Percentiles rank a stretch among this genome's conserved stretches.
Evolutionary conservation across 2,113 vertebrate genomes (phyloP).

Genomic region (Nannobrachium achirus): DNA sequence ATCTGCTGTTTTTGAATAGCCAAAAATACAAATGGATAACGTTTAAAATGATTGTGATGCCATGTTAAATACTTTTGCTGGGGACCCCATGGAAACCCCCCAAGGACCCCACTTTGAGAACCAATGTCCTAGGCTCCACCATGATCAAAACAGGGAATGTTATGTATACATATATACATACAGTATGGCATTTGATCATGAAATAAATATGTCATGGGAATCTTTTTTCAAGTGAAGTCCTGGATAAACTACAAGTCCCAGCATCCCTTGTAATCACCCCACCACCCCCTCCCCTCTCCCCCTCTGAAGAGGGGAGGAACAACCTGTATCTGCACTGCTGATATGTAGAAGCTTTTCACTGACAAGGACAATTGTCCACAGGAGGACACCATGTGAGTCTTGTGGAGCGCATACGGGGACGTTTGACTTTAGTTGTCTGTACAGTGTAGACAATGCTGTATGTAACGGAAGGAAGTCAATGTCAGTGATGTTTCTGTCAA

Average conservation of each 20-base stretch:
- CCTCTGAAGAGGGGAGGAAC: conserved; percentile 35
- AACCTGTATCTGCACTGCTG: conserved; percentile 64
- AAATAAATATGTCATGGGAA: conserved; percentile 11
- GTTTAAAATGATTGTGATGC: too few relatives aligned
- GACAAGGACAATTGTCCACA: conserved; percentile 53
- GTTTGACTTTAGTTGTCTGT: conserved; percentile 70
- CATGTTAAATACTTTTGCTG: too few relatives aligned
- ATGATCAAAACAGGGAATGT: too few relatives aligned
- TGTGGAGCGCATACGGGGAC: conserved; percentile 45
- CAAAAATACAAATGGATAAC: too few relatives aligned
- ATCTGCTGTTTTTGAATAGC: too few relatives aligned
- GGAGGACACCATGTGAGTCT: conserved; percentile 45
- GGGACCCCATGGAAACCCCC: too few relatives aligned
- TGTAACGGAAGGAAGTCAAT: conserved; percentile 77
- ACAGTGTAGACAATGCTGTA: conserved; percentile 58
- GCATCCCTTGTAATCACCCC: conserved; percentile 36
- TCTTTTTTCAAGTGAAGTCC: conserved; percentile 40
- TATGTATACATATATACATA: too few relatives aligned
- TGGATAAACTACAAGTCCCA: conserved; percentile 37
- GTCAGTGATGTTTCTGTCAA: conserved; percentile 81
- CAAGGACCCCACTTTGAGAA: too few relatives aligned
- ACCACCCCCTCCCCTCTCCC: conserved; percentile 39
- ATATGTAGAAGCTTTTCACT: conserved; percentile 45
- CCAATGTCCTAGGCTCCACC: too few relatives aligned
- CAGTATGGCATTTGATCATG: conserved; percentile 26